Percentiles rank a stretch among this genome's conserved stretches.
Conservation (phyloP, 2,888 invertebrate species). For the Habrosyne pyritoides region DNA sequence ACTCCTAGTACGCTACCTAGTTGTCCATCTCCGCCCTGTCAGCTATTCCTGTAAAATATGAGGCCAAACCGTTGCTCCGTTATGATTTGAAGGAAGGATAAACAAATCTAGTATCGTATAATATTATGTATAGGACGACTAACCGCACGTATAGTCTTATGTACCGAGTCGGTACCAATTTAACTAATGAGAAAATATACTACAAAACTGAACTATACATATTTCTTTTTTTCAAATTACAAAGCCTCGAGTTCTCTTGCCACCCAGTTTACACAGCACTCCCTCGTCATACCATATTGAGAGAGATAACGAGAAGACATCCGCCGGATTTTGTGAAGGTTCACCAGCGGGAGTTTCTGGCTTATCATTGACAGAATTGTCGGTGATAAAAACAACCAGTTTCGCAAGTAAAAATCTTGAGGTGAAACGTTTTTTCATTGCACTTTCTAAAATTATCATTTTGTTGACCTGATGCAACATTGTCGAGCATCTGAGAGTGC, state of each 20-base stretch:
- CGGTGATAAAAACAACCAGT: conserved; percentile 29
- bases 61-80: too few relatives aligned
- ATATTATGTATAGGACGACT: too few relatives aligned
- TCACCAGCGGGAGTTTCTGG: conserved; percentile 39
- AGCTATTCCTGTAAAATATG: too few relatives aligned
- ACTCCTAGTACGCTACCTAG: too few relatives aligned
- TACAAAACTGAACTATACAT: too few relatives aligned
- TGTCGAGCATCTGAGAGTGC: conserved; percentile 39
- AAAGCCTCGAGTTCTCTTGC: conserved; percentile 31
- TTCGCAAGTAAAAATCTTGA: conserved; percentile 5
- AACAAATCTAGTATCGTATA: too few relatives aligned
- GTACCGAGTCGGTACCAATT: too few relatives aligned
- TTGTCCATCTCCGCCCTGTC: too few relatives aligned
- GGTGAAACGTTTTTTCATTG: conserved; percentile 8
- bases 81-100: too few relatives aligned
- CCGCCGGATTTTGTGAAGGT: conserved; percentile 68
- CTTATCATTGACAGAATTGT: conserved; percentile 21
- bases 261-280: conserved; percentile 63
- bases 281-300: conserved; percentile 62
- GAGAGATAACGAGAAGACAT: conserved; percentile 69
- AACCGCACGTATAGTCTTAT: too few relatives aligned
- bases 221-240: conserved; percentile 36
- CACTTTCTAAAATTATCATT: conserved; percentile 15
- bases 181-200: too few relatives aligned
- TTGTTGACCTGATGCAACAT: conserved; percentile 34